A percentile compares a stretch with the other conserved stretches of the same genome.
Evolutionary conservation across 64 coral and sea anemone genomes (phyloP).

Genomic region (Hydrozoanthus tunicans): DNA sequence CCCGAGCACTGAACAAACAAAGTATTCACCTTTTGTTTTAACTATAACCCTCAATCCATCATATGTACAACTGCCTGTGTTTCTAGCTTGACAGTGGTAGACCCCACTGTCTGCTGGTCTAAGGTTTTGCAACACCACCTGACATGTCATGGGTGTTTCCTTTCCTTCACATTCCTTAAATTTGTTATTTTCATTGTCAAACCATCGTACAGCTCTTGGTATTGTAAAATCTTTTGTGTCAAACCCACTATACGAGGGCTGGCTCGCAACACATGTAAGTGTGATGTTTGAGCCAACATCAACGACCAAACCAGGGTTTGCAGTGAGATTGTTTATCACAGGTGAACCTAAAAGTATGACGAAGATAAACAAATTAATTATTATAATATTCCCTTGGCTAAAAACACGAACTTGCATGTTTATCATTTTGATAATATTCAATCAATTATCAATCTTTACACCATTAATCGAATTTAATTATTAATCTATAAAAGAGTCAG

Average conservation of each 20-base stretch:
- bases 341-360: background rate
- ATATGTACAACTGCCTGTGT: background rate
- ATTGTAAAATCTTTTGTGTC: conserved; percentile 15
- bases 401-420: no score
- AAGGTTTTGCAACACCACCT: background rate
- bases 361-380: no score
- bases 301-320: background rate
- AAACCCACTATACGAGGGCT: background rate
- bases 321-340: conserved; percentile 3
- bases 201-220: background rate
- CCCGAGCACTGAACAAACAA: background rate
- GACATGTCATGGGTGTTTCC: background rate
- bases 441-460: no score
- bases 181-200: background rate
- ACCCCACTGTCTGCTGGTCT: background rate
- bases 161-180: background rate
- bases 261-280: background rate
- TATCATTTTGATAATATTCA: no score
- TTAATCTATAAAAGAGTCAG: no score
- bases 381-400: no score
- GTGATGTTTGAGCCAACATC: conserved; percentile 14
- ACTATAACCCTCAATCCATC: background rate
- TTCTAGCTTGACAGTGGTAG: conserved; percentile 14
- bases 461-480: no score
- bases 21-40: background rate